These are phyloP conservation scores for Cryptus armator DNA, from an alignment of 2,888 invertebrate species.

Conservation along the genomic window DNA sequence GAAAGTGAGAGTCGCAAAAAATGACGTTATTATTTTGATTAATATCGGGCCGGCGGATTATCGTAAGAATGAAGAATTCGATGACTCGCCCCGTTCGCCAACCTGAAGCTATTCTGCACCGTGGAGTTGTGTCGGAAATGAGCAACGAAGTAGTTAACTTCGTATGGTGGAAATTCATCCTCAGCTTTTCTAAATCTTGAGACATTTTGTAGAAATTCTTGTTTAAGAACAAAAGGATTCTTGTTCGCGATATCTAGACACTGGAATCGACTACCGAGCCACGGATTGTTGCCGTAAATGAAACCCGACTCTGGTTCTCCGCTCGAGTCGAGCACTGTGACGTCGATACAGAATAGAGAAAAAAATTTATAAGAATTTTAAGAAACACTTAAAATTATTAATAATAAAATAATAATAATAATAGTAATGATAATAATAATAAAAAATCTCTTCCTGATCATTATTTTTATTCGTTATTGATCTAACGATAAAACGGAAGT, in stretches of 20 bases:
- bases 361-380: too few species aligned
- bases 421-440: too few species aligned
- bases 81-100: conserved; percentile 84
- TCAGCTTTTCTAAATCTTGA: conserved; percentile 76
- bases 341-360: too few species aligned
- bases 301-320: conserved; percentile 87
- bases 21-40: conserved; percentile 1
- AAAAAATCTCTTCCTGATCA: too few species aligned
- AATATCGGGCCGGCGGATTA: neutral
- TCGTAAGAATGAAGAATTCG: neutral
- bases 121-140: conserved; percentile 85
- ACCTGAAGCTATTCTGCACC: conserved; percentile 83
- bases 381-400: too few species aligned
- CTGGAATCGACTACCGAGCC: conserved; percentile 87
- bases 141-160: conserved; percentile 83
- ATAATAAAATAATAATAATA: too few species aligned
- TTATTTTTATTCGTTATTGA: too few species aligned
- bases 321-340: conserved; percentile 87
- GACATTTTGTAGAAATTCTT: conserved; percentile 74
- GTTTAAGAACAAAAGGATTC: conserved; percentile 76
- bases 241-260: conserved; percentile 85
- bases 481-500: conserved; percentile 5
- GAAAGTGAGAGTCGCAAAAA: conserved; percentile 62
- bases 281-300: conserved; percentile 87
- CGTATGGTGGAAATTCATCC: conserved; percentile 84